Conservation (phyloP, 2,888 invertebrate species). For the Athalia cordata region DNA sequence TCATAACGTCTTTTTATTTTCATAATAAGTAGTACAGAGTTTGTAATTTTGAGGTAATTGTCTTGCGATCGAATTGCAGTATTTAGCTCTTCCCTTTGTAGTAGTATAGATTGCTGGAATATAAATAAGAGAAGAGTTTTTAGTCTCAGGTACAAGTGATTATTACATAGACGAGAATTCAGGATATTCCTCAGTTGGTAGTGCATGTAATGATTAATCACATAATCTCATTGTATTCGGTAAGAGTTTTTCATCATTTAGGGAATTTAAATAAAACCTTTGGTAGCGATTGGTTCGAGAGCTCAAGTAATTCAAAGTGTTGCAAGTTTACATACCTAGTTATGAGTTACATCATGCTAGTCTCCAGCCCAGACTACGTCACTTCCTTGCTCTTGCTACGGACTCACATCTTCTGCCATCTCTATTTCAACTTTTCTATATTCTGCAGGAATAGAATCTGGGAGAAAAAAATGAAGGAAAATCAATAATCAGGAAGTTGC, state of each 20-base stretch:
- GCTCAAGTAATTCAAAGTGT: background rate
- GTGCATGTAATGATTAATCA: constrained; percentile 51
- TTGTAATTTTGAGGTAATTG: no score
- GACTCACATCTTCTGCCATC: background rate
- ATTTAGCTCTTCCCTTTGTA: no score
- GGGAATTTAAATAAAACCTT: background rate
- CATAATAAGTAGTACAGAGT: background rate
- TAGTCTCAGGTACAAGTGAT: background rate
- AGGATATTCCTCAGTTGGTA: constrained; percentile 47
- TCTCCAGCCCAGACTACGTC: no score
- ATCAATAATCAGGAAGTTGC: background rate
- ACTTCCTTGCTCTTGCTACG: no score
- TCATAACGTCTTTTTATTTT: constrained; percentile 4
- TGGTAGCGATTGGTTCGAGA: background rate
- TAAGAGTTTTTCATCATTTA: constrained; percentile 47
- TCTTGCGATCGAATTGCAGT: no score
- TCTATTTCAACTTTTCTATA: background rate
- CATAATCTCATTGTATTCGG: constrained; percentile 47
- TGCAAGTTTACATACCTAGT: no score
- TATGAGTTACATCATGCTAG: no score
- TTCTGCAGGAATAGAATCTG: constrained; percentile 3
- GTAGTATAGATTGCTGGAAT: no score
- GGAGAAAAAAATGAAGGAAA: background rate
- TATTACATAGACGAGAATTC: background rate
- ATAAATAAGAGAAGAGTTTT: background rate